Percentiles rank a stretch among this genome's conserved stretches.
Evolutionary conservation across 35 echinoderm and acorn worm species (phyloP).

Genomic region (Ptychodera flava): DNA sequence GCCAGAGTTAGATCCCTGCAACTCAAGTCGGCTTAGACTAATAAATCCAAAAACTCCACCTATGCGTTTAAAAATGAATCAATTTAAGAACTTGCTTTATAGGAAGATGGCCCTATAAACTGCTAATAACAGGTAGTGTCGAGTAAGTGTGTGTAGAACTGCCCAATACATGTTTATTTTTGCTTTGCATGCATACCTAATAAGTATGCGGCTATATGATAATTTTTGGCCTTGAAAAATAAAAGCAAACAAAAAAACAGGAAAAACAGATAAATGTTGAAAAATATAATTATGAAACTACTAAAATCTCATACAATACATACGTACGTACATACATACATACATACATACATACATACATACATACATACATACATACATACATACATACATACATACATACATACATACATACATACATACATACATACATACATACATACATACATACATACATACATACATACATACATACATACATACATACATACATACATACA

Average conservation of each 20-base stretch:
- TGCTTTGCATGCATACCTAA: neutral
- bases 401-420: neutral
- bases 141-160: too few species aligned
- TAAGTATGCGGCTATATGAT: neutral
- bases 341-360: neutral
- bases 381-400: constrained; percentile 2
- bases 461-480: neutral
- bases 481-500: neutral
- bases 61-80: too few species aligned
- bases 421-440: constrained; percentile 2
- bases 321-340: neutral
- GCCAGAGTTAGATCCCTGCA: neutral
- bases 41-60: neutral
- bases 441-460: constrained; percentile 2
- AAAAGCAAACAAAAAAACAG: neutral
- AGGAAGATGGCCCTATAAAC: too few species aligned
- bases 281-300: neutral
- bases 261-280: neutral
- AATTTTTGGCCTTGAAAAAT: neutral
- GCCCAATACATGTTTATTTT: neutral
- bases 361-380: constrained; percentile 2
- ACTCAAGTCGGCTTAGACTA: neutral
- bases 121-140: too few species aligned
- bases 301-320: too few species aligned
- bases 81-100: too few species aligned